Conservation (phyloP, 1,140 invertebrate genomes). For the Zophobas atratus region DNA sequence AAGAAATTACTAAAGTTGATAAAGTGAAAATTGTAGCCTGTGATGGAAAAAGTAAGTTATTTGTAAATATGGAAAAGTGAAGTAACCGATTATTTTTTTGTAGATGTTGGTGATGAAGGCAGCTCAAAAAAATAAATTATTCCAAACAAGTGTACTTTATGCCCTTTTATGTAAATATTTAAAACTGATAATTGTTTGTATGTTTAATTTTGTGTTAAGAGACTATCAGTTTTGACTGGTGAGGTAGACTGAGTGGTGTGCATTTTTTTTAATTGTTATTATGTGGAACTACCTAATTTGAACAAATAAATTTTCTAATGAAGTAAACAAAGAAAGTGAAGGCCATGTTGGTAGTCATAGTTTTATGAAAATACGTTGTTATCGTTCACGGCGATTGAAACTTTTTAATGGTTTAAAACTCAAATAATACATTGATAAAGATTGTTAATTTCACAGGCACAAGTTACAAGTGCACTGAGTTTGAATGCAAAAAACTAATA, state of each 20-base stretch:
- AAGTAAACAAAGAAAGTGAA: not conserved
- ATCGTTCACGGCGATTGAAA: too few species aligned
- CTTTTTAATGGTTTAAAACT: too few species aligned
- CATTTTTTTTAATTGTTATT: not conserved
- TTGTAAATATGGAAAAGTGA: conserved; percentile 27
- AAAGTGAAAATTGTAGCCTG: conserved; percentile 99
- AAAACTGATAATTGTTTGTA: not conserved
- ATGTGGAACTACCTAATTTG: conserved; percentile 11
- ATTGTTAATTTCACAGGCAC: too few species aligned
- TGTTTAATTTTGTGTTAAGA: conserved; percentile 22
- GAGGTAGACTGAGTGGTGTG: conserved; percentile 1
- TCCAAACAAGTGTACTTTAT: not conserved
- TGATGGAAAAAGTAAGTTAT: conserved; percentile 93
- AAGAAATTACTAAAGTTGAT: conserved; percentile 94
- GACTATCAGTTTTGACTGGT: not conserved
- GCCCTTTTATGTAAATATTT: conserved; percentile 41
- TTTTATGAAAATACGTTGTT: not conserved
- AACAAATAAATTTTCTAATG: conserved; percentile 3
- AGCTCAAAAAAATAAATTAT: conserved; percentile 57
- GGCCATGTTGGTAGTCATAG: too few species aligned
- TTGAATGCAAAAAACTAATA: too few species aligned
- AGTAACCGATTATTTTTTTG: conserved; percentile 43
- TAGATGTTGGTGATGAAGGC: conserved; percentile 59
- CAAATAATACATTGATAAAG: too few species aligned
- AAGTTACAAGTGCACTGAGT: too few species aligned